Evolutionary conservation across 2,888 invertebrate genomes (phyloP), one percentile per base, ranked within the genome.

Genomic region (Limnephilus lunatus): DNA sequence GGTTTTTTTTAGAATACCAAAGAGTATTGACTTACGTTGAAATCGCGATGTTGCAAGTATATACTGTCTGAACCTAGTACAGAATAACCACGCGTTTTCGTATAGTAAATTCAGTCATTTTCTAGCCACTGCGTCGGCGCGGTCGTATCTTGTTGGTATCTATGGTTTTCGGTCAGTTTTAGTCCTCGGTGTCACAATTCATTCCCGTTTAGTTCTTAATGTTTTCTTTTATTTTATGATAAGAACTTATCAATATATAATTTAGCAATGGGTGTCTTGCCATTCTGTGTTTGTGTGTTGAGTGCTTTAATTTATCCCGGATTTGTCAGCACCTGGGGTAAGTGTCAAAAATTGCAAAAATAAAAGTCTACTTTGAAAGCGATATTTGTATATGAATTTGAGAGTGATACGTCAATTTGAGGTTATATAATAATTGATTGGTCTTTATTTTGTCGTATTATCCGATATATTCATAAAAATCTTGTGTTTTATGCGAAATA

Each of bases 251-350:
- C 80, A 81, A 53, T 80, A 91, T 39, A 19, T 82, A 15, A 91
- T 85, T 81, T 91, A 87, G 81, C 9, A 48, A 91, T 91, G 91
- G 81, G 44, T 91, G 68, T 68, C 68, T 30, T 91, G 25, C 32
- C 53, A 81, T 81, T 87, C 39, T 91, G 80, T 86, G 81, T 87
- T 35, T 48, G 91, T 91, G 81, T 86, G 35, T 39, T 91, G 48
- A 86, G 86, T 91, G 86, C 81, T 48, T 81, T 87, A n/a, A 81
- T 81, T 31, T 91, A 85, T 91, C 83, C 87, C 5, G 81, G 87
- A 87, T 87, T 81, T 44, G 86, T 68, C 81, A 81, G 81, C 48
- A 80, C 91, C 30, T 91, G 91, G 91, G 91, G 91, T 91, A 87
- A 91, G 91, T 86, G 53, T 80, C 86, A 86, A 44, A 86, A 25